Evolutionary conservation across 2,797 vertebrate species (phyloP).

Genomic region (Megalops cyprinoides): DNA sequence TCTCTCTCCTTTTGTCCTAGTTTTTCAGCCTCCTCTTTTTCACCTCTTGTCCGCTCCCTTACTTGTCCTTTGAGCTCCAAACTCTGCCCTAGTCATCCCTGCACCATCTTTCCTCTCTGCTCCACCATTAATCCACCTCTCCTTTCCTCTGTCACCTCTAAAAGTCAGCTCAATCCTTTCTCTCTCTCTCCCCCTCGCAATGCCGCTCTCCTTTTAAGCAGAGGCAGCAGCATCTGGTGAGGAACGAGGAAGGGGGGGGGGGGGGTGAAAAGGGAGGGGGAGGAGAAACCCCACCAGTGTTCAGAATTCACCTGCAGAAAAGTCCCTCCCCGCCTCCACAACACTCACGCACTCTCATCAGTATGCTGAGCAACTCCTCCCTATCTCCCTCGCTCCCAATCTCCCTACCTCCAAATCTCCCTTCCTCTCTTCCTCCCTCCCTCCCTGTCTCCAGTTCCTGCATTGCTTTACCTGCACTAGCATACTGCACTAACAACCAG

Average conservation of each 20-base stretch:
- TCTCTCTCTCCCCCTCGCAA: slow-evolving; percentile 20
- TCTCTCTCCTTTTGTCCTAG: not conserved
- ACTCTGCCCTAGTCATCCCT: not conserved
- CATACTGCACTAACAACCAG: slow-evolving; percentile 40
- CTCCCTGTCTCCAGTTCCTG: slow-evolving; percentile 36
- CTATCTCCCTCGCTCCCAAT: slow-evolving; percentile 33
- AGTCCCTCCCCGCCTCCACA: slow-evolving; percentile 43
- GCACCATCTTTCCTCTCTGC: not conserved
- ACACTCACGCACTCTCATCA: slow-evolving; percentile 55
- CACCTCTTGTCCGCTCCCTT: not conserved
- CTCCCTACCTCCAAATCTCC: slow-evolving; percentile 32
- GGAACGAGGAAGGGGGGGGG: not conserved
- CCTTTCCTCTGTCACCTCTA: not conserved
- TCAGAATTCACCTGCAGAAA: slow-evolving; percentile 65
- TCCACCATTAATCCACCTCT: not conserved
- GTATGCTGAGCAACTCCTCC: slow-evolving; percentile 64
- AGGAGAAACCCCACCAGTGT: slow-evolving; percentile 49
- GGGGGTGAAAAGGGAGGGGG: slow-evolving; percentile 7
- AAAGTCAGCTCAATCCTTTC: not conserved
- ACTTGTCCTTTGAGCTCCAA: not conserved
- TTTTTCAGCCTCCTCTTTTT: slow-evolving; percentile 6
- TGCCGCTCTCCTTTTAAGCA: slow-evolving; percentile 25
- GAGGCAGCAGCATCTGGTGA: slow-evolving; percentile 31
- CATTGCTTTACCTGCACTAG: slow-evolving; percentile 56
- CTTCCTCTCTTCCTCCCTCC: slow-evolving; percentile 8